Conservation (phyloP, 2,113 vertebrate genomes). For the Nothobranchius kuhntae region DNA sequence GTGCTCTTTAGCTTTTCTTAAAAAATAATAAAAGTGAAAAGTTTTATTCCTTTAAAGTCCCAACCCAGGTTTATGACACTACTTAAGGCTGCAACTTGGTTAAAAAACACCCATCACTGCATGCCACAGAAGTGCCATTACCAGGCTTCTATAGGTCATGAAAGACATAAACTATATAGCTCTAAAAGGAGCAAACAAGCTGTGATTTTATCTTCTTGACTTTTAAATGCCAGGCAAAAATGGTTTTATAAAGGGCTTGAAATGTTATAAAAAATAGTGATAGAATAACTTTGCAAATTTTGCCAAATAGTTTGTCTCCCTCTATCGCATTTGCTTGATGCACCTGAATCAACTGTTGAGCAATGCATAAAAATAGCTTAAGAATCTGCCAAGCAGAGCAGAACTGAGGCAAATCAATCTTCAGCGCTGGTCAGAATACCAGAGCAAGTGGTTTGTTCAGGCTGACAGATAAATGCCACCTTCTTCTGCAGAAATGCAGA, state of each 20-base stretch:
- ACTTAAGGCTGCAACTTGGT: not conserved
- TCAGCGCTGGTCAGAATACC: constrained; percentile 41
- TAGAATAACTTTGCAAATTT: constrained; percentile 25
- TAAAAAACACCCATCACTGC: not conserved
- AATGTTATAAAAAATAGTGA: constrained; percentile 13
- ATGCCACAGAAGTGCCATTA: not conserved
- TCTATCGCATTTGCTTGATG: constrained; percentile 48
- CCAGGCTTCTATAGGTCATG: constrained; percentile 21
- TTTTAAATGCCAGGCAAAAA: constrained; percentile 18
- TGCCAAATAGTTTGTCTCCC: constrained; percentile 43
- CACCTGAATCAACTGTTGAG: constrained; percentile 58
- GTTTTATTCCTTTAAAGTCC: no score
- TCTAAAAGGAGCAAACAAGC: constrained; percentile 33
- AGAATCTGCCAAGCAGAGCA: constrained; percentile 46
- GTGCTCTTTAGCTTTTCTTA: no score
- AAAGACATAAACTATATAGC: constrained; percentile 3
- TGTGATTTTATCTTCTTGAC: constrained; percentile 18
- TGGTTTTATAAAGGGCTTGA: constrained; percentile 13
- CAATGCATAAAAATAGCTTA: constrained; percentile 50
- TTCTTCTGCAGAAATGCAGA: constrained; percentile 21
- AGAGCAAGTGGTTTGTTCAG: constrained; percentile 30
- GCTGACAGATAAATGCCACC: constrained; percentile 42
- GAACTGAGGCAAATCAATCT: constrained; percentile 57
- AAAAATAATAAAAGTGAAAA: no score
- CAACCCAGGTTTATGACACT: not conserved